Conservation (phyloP, 2,888 invertebrate genomes). For the Ophion ventricosus region DNA sequence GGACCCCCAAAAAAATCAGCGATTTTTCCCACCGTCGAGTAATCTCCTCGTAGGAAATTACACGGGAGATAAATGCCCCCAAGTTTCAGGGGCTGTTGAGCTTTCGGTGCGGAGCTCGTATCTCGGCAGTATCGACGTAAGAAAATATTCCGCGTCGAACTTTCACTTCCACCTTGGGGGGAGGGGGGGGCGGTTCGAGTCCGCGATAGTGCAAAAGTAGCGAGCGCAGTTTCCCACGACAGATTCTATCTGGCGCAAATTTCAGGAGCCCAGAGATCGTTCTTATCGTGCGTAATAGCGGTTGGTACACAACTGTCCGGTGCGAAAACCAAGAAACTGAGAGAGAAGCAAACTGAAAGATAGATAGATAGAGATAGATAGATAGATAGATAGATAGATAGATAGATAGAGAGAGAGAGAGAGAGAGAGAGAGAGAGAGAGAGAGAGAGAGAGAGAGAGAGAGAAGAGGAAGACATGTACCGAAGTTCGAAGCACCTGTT, state of each 20-base stretch:
- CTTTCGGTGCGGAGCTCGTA: neutral
- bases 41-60: neutral
- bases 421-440: neutral
- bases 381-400: neutral
- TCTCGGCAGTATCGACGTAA: slow-evolving; percentile 24
- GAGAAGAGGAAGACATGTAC: slow-evolving; percentile 48
- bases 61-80: neutral
- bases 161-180: slow-evolving; percentile 10
- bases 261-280: slow-evolving; percentile 54
- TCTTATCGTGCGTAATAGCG: slow-evolving; percentile 56
- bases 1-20: neutral
- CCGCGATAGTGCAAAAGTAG: slow-evolving; percentile 39
- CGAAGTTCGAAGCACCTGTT: slow-evolving; percentile 78
- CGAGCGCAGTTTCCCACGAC: slow-evolving; percentile 26
- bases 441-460: neutral
- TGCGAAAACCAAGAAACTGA: slow-evolving; percentile 57
- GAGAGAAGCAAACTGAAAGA: neutral
- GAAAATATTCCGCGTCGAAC: slow-evolving; percentile 17
- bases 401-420: neutral
- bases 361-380: neutral
- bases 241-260: slow-evolving; percentile 59
- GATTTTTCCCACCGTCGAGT: neutral
- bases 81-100: neutral
- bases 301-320: slow-evolving; percentile 36
- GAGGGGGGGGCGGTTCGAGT: neutral